phyloP scores from a whole-genome alignment of 2,888 invertebrate species.

The Cerceris ruficornis region DNA sequence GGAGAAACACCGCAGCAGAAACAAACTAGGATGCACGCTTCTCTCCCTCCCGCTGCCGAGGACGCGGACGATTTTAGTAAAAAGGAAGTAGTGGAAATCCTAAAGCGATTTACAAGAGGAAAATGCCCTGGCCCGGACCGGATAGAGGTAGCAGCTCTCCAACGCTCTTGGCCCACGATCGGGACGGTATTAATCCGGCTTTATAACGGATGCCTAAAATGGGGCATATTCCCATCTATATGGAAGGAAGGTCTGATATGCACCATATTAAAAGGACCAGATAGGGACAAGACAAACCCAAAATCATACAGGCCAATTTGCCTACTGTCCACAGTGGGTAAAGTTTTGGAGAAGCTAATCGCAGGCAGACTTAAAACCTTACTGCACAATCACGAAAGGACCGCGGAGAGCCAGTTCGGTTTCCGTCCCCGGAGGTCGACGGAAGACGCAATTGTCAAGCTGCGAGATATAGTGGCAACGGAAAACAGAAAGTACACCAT shows the following conservation, averaged over 20 bases:
- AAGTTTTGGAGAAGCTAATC: constrained; percentile 9
- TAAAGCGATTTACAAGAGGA: no score
- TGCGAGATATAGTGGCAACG: not conserved
- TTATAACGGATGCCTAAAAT: constrained; percentile 1
- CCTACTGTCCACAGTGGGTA: constrained; percentile 4
- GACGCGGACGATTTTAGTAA: no score
- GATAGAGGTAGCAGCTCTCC: not conserved
- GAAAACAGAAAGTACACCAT: constrained; percentile 11
- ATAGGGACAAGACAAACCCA: not conserved
- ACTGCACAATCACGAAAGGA: not conserved
- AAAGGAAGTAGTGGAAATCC: no score
- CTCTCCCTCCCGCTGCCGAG: no score
- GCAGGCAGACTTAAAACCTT: not conserved
- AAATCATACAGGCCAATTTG: constrained; percentile 25
- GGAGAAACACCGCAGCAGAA: no score
- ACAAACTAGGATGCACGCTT: no score
- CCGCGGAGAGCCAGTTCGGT: not conserved
- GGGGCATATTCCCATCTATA: not conserved
- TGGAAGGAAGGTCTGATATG: constrained; percentile 15
- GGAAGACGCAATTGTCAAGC: not conserved
- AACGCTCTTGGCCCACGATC: not conserved
- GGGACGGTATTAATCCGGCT: not conserved
- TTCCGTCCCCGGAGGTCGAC: not conserved
- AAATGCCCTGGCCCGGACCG: not conserved
- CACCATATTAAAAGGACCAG: constrained; percentile 1